Conservation (phyloP, 2,797 vertebrate genomes). For the Corythornis leucogaster region DNA sequence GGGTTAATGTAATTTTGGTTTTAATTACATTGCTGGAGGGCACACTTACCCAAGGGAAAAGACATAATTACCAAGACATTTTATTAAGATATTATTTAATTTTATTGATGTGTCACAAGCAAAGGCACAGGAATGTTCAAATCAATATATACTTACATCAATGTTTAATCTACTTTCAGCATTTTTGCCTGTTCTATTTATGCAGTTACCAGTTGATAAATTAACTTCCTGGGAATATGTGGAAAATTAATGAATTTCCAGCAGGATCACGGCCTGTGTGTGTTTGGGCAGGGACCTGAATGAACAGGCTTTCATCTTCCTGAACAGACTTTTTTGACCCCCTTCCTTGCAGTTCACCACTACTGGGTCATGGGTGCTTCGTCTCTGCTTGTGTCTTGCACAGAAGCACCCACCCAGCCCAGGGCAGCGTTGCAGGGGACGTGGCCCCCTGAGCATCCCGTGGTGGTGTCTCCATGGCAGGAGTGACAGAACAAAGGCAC, state of each 20-base stretch:
- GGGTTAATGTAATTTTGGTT: conserved; percentile 62
- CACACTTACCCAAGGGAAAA: conserved; percentile 11
- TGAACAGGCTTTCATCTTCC: not conserved
- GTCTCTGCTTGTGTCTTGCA: not conserved
- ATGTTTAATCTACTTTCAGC: conserved; percentile 77
- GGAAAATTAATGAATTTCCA: conserved; percentile 66
- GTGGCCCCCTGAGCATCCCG: not conserved
- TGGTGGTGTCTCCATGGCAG: rapidly evolving
- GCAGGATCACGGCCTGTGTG: conserved; percentile 15
- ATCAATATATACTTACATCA: conserved; percentile 71
- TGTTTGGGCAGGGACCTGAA: not conserved
- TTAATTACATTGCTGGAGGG: conserved; percentile 61
- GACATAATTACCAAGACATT: conserved; percentile 59
- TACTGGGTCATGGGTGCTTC: not conserved
- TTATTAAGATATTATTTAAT: conserved; percentile 81
- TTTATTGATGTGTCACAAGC: conserved; percentile 69
- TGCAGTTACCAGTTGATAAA: conserved; percentile 75
- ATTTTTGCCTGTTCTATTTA: conserved; percentile 72
- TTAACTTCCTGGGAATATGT: conserved; percentile 56
- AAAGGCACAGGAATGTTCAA: conserved; percentile 56
- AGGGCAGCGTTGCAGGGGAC: not conserved
- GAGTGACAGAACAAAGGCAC: not conserved
- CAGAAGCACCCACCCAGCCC: not conserved
- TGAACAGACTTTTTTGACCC: not conserved
- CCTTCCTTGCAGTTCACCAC: not conserved